Base-by-base conservation (phyloP, 1,140 invertebrate species). In the Heliconius congener region DNA sequence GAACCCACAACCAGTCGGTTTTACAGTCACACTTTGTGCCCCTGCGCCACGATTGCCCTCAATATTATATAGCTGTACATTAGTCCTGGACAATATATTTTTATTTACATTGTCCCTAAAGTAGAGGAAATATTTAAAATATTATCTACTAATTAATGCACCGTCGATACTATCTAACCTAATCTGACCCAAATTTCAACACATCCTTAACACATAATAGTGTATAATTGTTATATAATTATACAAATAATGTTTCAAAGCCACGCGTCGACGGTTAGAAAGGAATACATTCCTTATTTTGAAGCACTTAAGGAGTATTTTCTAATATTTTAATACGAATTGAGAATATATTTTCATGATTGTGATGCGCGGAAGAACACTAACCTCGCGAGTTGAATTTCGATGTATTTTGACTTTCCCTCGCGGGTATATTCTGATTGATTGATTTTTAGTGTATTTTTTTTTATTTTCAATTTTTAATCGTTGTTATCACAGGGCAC, bases 321-420 rank as follows among this genome's bases (percentile, higher is more conserved):
- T 66, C 4, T 5, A 11, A 66, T 66, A 66, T 27, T 66, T 66
- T 27, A 27, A 66, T 13, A 13, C 27, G 23, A 30, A 66, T 16
- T 30, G 16, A 30, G 60, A 13, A 66, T 66, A 3, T 66, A 30
- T 66, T 66, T 66, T 83, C 81, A 83, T 84, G 76, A 85, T 92
- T 88, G 85, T 84, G 83, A 91, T 90, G 87, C 90, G 83, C 76
- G 87, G 79, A 84, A 85, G 79, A 81, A 72, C 72, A 71, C 73
- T 79, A 85, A 80, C 84, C 87, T 88, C 88, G 90, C 85, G 87
- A 78, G 78, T 60, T 85, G 90, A 91, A 92, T 93, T 91, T 88
- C 88, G 85, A 90, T 90, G 80, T 72, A 82, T 60, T 23, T 73
- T 39, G 78, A 86, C 85, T 88, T 91, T 92, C 90, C 89, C 85